Conservation (phyloP, 2,888 invertebrate species). For the Drosophila formosana region DNA sequence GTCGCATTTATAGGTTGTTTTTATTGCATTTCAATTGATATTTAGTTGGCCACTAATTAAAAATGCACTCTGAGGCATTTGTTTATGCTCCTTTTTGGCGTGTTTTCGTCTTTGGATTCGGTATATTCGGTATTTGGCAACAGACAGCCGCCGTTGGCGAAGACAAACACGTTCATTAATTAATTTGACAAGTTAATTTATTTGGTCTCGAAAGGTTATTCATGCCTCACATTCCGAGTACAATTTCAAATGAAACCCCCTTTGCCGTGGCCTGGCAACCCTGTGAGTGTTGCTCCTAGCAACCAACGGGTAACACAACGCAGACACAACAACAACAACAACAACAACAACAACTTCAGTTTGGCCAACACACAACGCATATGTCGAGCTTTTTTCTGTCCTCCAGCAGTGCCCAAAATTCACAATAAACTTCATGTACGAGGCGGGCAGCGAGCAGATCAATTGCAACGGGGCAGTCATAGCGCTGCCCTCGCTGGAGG, state of each 20-base stretch:
- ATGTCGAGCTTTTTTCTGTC: constrained; percentile 27
- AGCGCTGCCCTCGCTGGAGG: constrained; percentile 81
- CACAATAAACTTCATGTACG: constrained; percentile 62
- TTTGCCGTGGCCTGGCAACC: constrained; percentile 28
- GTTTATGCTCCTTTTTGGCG: constrained; percentile 25
- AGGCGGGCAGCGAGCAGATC: constrained; percentile 68
- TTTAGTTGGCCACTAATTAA: constrained; percentile 61
- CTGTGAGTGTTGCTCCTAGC: constrained; percentile 40
- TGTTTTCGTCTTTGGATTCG: constrained; percentile 14
- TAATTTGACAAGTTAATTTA: constrained; percentile 58
- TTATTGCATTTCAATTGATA: constrained; percentile 72
- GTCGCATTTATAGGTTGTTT: constrained; percentile 58
- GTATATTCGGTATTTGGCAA: constrained; percentile 2
- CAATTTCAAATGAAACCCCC: not conserved
- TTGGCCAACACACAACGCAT: constrained; percentile 6
- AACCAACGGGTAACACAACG: constrained; percentile 31
- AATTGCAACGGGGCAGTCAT: constrained; percentile 78
- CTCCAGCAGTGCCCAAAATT: constrained; percentile 7
- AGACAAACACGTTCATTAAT: constrained; percentile 48
- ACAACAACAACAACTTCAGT: constrained; percentile 11
- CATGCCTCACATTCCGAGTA: not conserved
- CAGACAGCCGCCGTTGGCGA: constrained; percentile 8
- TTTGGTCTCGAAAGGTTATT: constrained; percentile 13
- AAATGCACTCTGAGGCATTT: constrained; percentile 39
- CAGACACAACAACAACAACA: constrained; percentile 10